Evolutionary conservation across 2,113 vertebrate species (phyloP).

Genomic region (Formicarius rufipectus): DNA sequence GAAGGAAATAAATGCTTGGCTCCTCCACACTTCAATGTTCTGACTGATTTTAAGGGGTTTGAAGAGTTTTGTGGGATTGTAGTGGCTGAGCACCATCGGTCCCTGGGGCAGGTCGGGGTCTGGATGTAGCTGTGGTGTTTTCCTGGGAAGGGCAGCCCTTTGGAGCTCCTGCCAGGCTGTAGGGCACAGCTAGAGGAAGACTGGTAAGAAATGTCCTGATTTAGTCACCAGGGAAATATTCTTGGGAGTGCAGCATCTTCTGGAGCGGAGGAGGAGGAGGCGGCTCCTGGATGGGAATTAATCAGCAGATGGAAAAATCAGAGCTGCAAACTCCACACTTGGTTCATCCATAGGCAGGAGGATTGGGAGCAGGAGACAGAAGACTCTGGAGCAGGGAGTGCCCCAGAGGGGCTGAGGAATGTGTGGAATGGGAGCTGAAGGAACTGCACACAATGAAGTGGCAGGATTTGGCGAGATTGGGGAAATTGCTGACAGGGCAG

Average conservation of each 20-base stretch:
- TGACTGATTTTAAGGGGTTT: background rate
- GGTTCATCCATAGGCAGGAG: background rate
- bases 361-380: background rate
- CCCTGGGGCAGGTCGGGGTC: background rate
- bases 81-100: background rate
- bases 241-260: background rate
- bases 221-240: background rate
- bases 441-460: background rate
- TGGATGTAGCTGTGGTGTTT: background rate
- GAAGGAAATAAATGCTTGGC: background rate
- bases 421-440: background rate
- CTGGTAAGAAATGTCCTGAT: background rate
- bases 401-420: background rate
- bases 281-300: background rate
- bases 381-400: background rate
- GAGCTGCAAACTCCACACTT: background rate
- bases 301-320: constrained; percentile 13
- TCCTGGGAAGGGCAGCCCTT: background rate
- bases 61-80: background rate
- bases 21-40: background rate
- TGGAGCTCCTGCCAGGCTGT: background rate
- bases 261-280: background rate
- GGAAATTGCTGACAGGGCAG: background rate
- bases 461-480: background rate
- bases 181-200: background rate